Evolutionary conservation across 2,888 invertebrate genomes (phyloP), one percentile per base, ranked within the genome.

Genomic region (Nowickia ferox): DNA sequence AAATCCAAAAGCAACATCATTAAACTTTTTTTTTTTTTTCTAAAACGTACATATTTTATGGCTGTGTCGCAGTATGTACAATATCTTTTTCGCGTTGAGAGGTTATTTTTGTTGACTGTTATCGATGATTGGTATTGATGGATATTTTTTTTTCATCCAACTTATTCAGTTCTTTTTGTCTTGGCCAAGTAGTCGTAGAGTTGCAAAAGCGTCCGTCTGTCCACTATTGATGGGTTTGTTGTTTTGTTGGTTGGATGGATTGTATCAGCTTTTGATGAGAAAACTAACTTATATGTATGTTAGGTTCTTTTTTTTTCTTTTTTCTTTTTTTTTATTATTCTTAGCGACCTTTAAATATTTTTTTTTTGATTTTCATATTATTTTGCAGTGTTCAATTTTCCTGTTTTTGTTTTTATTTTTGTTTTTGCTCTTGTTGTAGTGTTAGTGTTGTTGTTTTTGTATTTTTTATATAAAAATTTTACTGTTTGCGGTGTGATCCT

Each of bases 401-500:
- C 63, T 72, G 72, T 40, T 84, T 79, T 69, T 80, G 51, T 59
- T 61, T 40, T 46, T 65, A 9, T 19, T 65, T 6, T 48, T 46
- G 22, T 46, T 51, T 46, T 55, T n/a, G n/a, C n/a, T n/a, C n/a
- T 65, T 53, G n/a, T 63, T 51, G 30, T 40, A n/a, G 4, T 69
- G 11, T 19, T 55, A 76, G 42, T 59, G 57, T 69, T 68, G 71
- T 38, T 30, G 30, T 30, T 59, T 51, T 63, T 53, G 38, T 48
- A 30, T 57, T 51, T n/a, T 81, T 11, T 59, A 22, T 74, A 74
- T 69, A 51, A 57, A 15, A 42, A 74, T 59, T 55, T 65, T 63
- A 77, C 61, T 77, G 85, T 75, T 66, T 65, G 84, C 84, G 84
- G 84, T 84, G 87, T 84, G 84, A 87, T 84, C 76, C 81, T 82